Conservation (phyloP, 2,797 vertebrate genomes). For the Tapera naevia region DNA sequence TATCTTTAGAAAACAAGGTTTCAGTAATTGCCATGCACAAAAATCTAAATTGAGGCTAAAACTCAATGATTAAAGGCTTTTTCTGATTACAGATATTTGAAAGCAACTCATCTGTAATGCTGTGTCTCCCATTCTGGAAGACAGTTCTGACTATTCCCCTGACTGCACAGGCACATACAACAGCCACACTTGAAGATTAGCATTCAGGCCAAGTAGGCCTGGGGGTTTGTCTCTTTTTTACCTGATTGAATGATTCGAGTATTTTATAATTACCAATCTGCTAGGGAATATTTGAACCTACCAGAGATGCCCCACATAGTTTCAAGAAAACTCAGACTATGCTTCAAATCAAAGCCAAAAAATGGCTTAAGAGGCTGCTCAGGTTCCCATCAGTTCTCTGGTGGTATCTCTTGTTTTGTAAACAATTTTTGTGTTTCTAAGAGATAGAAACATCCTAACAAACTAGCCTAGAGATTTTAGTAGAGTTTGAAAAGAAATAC, state of each 20-base stretch:
- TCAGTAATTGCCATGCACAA: slow-evolving; percentile 23
- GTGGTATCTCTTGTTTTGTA: neutral
- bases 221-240: fast-evolving
- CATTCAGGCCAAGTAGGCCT: too few relatives aligned
- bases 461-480: neutral
- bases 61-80: neutral
- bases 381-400: neutral
- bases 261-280: fast-evolving
- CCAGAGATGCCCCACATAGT: too few relatives aligned
- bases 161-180: fast-evolving
- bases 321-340: neutral
- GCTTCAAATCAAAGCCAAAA: neutral
- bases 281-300: neutral
- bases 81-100: neutral
- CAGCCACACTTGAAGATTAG: too few relatives aligned
- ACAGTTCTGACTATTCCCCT: fast-evolving
- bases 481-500: neutral
- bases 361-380: neutral
- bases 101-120: neutral
- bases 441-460: neutral
- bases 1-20: slow-evolving; percentile 46
- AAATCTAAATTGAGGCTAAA: neutral
- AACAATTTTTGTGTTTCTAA: neutral
- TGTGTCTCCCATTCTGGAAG: neutral
- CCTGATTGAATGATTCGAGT: fast-evolving